Conservation (phyloP, 92 coral and sea anemone genomes). For the Siderastrea radians region DNA sequence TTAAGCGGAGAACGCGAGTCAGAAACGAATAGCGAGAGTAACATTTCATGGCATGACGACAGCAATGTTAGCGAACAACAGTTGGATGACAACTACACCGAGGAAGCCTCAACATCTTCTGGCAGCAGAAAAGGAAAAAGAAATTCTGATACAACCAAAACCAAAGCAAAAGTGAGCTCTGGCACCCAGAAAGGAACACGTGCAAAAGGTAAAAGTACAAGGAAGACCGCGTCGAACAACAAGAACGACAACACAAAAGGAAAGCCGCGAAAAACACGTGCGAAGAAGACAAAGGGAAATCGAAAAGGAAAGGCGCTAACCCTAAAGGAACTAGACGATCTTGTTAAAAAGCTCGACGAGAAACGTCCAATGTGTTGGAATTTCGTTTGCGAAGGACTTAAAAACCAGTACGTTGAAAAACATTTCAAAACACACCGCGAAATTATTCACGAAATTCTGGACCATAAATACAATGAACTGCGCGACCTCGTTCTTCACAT, state of each 20-base stretch:
- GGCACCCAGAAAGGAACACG: not conserved
- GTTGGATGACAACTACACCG: conserved; percentile 16
- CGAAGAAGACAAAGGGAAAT: not conserved
- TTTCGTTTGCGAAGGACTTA: no score
- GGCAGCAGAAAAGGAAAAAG: conserved; percentile 13
- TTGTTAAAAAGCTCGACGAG: no score
- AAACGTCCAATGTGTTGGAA: no score
- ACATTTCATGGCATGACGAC: not conserved
- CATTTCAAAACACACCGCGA: conserved; percentile 27
- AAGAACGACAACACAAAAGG: not conserved
- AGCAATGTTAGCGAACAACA: conserved; percentile 6
- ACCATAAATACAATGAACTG: not conserved
- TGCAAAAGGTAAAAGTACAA: conserved; percentile 19
- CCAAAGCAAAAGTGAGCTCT: conserved; percentile 29
- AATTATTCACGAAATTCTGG: conserved; percentile 37
- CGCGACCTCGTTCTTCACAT: conserved; percentile 10
- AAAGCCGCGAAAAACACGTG: not conserved
- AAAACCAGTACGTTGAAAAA: not conserved
- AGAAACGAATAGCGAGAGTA: conserved; percentile 21
- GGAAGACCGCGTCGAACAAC: not conserved
- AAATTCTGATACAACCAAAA: not conserved
- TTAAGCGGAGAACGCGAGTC: conserved; percentile 31
- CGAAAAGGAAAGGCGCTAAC: not conserved
- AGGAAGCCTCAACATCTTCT: conserved; percentile 22
- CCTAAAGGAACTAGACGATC: no score